Conservation (phyloP, 2,888 invertebrate genomes). For the Amphipyra tragopoginis region DNA sequence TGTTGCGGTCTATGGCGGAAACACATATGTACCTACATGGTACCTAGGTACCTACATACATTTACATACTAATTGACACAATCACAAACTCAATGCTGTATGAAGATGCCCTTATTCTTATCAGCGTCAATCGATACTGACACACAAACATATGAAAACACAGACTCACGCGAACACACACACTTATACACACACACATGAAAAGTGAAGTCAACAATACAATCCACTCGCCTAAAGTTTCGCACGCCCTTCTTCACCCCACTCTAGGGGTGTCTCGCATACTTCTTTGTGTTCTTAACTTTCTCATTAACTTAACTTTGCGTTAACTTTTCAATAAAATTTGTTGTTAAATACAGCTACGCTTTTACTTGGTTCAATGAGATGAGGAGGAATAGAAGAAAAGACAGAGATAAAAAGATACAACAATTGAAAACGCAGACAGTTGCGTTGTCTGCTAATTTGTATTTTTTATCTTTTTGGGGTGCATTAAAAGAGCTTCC, state of each 20-base stretch:
- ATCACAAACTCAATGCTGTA: not conserved
- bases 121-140: conserved; percentile 21
- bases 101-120: conserved; percentile 12
- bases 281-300: conserved; percentile 31
- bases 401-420: not conserved
- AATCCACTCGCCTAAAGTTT: conserved; percentile 38
- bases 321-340: conserved; percentile 25
- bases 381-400: not conserved
- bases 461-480: too few species aligned
- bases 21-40: not conserved
- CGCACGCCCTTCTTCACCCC: conserved; percentile 29
- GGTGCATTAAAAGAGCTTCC: too few species aligned
- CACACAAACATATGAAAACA: conserved; percentile 3
- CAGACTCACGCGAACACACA: conserved; percentile 1
- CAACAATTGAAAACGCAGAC: not conserved
- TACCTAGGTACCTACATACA: not conserved
- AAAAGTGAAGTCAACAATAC: conserved; percentile 37
- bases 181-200: conserved; percentile 6
- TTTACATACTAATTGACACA: conserved; percentile 7
- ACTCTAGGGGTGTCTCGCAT: conserved; percentile 23
- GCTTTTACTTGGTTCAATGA: not conserved
- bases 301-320: conserved; percentile 31
- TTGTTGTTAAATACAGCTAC: conserved; percentile 29
- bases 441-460: too few species aligned
- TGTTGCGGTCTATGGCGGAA: conserved; percentile 19